These are phyloP conservation scores for Drosophila oshimai DNA, from an alignment of 1,140 invertebrate genomes.

Conservation along the genomic window DNA sequence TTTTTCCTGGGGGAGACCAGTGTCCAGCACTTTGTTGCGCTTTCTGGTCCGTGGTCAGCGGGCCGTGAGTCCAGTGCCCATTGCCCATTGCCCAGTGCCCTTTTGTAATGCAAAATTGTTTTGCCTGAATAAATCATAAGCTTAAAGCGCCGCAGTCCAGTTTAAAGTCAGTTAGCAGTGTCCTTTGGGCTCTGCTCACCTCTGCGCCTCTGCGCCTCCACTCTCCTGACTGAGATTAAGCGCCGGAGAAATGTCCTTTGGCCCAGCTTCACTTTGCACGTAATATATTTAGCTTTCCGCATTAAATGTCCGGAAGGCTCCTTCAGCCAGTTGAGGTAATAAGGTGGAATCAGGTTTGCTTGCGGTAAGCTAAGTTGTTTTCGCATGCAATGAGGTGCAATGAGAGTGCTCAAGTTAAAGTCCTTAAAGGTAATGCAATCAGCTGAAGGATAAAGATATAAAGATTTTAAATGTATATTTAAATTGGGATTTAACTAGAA, in stretches of 20 bases:
- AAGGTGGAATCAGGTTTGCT: neutral
- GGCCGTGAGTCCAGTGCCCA: constrained; percentile 52
- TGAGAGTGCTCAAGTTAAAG: too few relatives aligned
- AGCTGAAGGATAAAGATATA: too few relatives aligned
- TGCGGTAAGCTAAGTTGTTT: too few relatives aligned
- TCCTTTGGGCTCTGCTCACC: too few relatives aligned
- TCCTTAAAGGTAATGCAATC: too few relatives aligned
- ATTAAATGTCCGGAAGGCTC: neutral
- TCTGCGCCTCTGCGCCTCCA: too few relatives aligned
- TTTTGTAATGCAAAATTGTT: constrained; percentile 74
- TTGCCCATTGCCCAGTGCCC: constrained; percentile 52
- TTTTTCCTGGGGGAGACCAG: neutral
- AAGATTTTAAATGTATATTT: too few relatives aligned
- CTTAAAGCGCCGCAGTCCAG: constrained; percentile 27
- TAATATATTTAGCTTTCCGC: neutral
- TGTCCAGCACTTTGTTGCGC: constrained; percentile 50
- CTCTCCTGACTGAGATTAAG: constrained; percentile 7
- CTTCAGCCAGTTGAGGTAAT: neutral
- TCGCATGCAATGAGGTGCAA: too few relatives aligned
- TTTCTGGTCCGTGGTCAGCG: constrained; percentile 63
- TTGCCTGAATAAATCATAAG: constrained; percentile 75
- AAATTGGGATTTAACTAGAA: too few relatives aligned
- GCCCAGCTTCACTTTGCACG: neutral
- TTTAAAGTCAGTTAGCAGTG: constrained; percentile 35
- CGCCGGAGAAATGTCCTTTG: neutral